Evolutionary conservation across 2,113 vertebrate species (phyloP), one percentile per base, ranked within the genome.

Genomic region (Chelonoidis abingdonii): DNA sequence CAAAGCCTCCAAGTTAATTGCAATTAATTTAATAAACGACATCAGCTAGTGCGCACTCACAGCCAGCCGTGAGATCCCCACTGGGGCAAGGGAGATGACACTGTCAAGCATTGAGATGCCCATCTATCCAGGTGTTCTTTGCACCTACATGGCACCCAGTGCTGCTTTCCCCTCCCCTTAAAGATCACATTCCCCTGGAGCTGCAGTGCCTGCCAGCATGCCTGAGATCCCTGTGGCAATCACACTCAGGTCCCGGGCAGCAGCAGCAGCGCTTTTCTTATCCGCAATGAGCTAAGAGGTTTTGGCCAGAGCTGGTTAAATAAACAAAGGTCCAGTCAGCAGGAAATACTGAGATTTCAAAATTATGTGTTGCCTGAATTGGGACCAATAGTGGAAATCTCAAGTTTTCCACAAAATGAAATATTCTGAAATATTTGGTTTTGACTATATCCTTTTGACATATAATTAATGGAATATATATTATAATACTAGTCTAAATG

Each of bases 21-120:
- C 50, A 95, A 96, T 96, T 88, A 96, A 57, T 9, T 87, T 38
- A 86, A 89, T 85, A 10, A 93, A 87, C 65, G 3, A 53, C 35
- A 53, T 89, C 31, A 90, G 80, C 86, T 52, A 16, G 27, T 1
- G 25, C 90, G n/a, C 53, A 53, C 75, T 1, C 1, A 17, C 89
- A 86, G 83, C 50, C 22, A 35, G 22, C 21, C 2, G 69, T 10
- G 65, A 72, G 65, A 72, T 38, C 62, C 65, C 65, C n/a, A 8
- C 9, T 14, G 0, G 49, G 84, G 92, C 87, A 80, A 85, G 81
- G 57, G 41, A 81, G 75, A 75, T 2, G 0, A 88, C 86, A 90
- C 35, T 10, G 17, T 21, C 21, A 3, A 65, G 6, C 83, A n/a
- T 17, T 0, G 54, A 24, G 19, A 13, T 88, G 91, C 88, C 86